A percentile compares a stretch with the other conserved stretches of the same genome.
Evolutionary conservation across 2,113 vertebrate genomes (phyloP).

Genomic region (Sprattus sprattus): DNA sequence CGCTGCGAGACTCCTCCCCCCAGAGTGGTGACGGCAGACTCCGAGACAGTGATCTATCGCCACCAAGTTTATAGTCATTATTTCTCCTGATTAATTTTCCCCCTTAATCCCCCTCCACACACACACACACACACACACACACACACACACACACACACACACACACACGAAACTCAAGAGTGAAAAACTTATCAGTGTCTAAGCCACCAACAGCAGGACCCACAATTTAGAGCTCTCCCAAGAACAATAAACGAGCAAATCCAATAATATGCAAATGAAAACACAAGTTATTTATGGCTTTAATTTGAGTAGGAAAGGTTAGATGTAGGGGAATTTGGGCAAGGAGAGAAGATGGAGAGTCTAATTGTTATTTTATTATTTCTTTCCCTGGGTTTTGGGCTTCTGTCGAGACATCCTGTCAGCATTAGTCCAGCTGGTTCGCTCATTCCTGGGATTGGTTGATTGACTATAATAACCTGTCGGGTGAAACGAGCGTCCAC

Average conservation of each 20-base stretch:
- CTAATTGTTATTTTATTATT: neutral
- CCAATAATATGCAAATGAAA: conserved; percentile 36
- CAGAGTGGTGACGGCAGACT: neutral
- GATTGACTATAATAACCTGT: too few species aligned
- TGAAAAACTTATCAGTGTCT: neutral
- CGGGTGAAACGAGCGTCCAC: too few species aligned
- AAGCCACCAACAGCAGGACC: neutral
- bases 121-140: neutral
- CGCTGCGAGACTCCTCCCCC: neutral
- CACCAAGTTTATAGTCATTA: neutral
- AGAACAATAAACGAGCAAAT: conserved; percentile 30
- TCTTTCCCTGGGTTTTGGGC: neutral
- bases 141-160: neutral
- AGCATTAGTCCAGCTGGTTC: neutral
- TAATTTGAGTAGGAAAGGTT: conserved; percentile 22
- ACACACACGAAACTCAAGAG: neutral
- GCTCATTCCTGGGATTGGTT: neutral
- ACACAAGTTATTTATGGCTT: conserved; percentile 25
- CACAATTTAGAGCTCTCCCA: neutral
- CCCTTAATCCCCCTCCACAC: neutral
- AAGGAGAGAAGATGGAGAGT: neutral
- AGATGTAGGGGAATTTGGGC: neutral
- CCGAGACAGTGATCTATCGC: neutral
- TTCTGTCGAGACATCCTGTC: neutral
- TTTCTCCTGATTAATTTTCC: conserved; percentile 9